Evolutionary conservation across 2,888 invertebrate species (phyloP), one percentile per base, ranked within the genome.

Genomic region (Syritta pipiens): DNA sequence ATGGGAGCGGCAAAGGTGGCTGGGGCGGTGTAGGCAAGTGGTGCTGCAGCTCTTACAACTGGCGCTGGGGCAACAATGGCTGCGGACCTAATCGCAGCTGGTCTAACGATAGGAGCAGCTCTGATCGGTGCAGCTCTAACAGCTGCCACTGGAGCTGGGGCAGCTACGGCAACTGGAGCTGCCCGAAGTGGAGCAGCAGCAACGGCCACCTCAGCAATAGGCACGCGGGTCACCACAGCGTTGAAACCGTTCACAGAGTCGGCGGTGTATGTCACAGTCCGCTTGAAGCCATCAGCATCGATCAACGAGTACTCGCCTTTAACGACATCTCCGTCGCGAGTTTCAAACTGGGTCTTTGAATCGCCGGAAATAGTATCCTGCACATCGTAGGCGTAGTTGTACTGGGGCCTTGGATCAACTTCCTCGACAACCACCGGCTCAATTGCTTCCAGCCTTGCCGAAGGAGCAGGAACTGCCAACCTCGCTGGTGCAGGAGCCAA

Each of bases 291-390:
- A 55, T 75, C 75, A 5, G 75, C 30, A 62, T 75, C 75, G 32
- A 68, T 40, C 12, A 75, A 14, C 0, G 68, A 68, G 6, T 75
- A 75, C 55, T 75, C 75, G 20, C 75, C 75, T 26, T 48, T 68
- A 10, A 75, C 75, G 4, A 75, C 68, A 62, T 75, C 75, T 35
- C 75, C 75, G 37, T 75, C 68, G 12, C 68, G 75, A 17, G 62
- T 32, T 12, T 75, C 75, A 7, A 28, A 68, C n/a, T 75, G 75
- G 1, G 46, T 49, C 55, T 75, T 75, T 1, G 69, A 68, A 32
- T 75, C 75, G 2, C 75, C 75, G 4, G 75, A 17, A 32, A 68
- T 12, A 0, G 53, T 35, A 10, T 75, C 75, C 55, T 75, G 48
- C 0, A 75, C 75, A 28, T 62, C 55, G n/a, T 75, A 75, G 6